Percentiles rank a stretch among this genome's conserved stretches.
These are phyloP conservation scores for Amphilophus citrinellus DNA, from an alignment of 2,113 vertebrate species.

Conservation along the genomic window DNA sequence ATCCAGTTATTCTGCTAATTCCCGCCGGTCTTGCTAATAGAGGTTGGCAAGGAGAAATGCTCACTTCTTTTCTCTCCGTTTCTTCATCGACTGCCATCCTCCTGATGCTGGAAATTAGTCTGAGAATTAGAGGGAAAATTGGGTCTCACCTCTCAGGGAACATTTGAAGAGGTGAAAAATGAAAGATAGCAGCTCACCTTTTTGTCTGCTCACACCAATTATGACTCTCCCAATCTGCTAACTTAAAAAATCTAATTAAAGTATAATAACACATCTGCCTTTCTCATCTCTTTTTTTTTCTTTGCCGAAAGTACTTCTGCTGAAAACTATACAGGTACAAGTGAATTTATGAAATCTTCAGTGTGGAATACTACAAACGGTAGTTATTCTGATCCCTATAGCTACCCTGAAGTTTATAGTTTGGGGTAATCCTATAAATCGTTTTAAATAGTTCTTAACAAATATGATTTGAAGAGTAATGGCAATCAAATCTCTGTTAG, in stretches of 20 bases:
- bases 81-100: not conserved
- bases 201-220: constrained; percentile 1
- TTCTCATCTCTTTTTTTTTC: not conserved
- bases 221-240: not conserved
- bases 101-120: constrained; percentile 9
- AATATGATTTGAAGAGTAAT: not conserved
- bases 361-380: not conserved
- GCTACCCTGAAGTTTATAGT: not conserved
- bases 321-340: not conserved
- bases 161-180: constrained; percentile 19
- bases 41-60: not conserved
- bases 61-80: not conserved
- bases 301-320: not conserved
- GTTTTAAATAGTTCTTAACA: not conserved
- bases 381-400: not conserved
- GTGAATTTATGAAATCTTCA: not conserved
- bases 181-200: not conserved
- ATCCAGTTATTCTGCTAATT: constrained; percentile 31
- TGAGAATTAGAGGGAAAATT: constrained; percentile 14
- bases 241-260: not conserved
- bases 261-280: constrained; percentile 3
- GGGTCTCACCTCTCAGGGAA: constrained; percentile 36
- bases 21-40: constrained; percentile 34
- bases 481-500: too few species aligned
- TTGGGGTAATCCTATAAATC: not conserved